Evolutionary conservation across 2,888 invertebrate species (phyloP), one percentile per base, ranked within the genome.

Genomic region (Tiphia femorata): DNA sequence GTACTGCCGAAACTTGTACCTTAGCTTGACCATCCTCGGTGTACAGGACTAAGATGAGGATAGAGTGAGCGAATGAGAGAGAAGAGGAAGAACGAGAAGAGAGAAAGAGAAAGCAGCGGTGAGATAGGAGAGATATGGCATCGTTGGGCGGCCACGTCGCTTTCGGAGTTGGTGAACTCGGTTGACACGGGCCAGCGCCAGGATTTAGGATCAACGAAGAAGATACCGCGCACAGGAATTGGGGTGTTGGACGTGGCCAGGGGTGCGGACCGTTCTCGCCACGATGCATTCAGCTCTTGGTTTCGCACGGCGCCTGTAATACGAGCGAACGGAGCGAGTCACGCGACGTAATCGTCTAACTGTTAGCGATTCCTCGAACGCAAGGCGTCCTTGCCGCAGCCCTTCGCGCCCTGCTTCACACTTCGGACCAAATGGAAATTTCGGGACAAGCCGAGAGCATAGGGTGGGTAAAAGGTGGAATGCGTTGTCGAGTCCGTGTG

Each of bases 101-200:
- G 12, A 12, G 12, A 3, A 3, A n/a, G 33, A 33, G 12, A 1
- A 14, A 33, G 30, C 7, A 33, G 33, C 12, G 33, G 4, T n/a
- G 44, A 27, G 21, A 20, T 42, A 29, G 37, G 44, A 33, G 46
- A 50, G 54, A 54, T 57, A 61, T 47, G 53, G 38, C 60, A 55
- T 41, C 49, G 57, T 55, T 46, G 57, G 58, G 56, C 66, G 59
- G 68, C 70, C 64, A 67, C 66, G 58, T 58, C 58, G 68, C 61
- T 66, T 64, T 62, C 64, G 51, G 49, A 62, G 64, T 65, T 62
- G 48, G 57, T 53, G 55, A 55, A 54, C 59, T 49, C 46, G 52
- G 54, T 58, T 66, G 72, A 72, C 67, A 68, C 58, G 64, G 62
- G 62, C 62, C 50, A 50, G 56, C 55, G 63, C n/a, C n/a, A n/a